Conservation (phyloP, 2,888 invertebrate genomes). For the Eristalinus sepulchralis region DNA sequence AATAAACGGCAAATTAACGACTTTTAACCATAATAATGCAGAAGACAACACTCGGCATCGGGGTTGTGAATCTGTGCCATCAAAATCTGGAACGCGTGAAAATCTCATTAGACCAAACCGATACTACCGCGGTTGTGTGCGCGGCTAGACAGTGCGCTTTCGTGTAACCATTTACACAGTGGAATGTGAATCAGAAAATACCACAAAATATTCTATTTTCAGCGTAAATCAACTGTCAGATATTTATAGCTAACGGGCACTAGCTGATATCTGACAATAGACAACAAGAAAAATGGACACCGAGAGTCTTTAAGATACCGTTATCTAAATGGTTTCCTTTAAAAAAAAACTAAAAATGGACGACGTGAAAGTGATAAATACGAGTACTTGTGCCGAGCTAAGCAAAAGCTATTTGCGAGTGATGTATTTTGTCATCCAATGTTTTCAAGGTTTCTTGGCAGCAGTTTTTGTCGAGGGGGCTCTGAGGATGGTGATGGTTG, state of each 20-base stretch:
- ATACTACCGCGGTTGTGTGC: neutral
- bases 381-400: slow-evolving; percentile 11
- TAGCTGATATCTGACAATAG: neutral
- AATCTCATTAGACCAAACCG: neutral
- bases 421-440: slow-evolving; percentile 2
- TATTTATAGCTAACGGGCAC: slow-evolving; percentile 32
- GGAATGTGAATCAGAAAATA: slow-evolving; percentile 28
- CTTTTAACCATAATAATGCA: slow-evolving; percentile 5
- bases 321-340: slow-evolving; percentile 53
- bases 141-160: neutral
- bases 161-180: slow-evolving; percentile 4
- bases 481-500: neutral
- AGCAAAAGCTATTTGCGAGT: slow-evolving; percentile 43
- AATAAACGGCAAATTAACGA: slow-evolving; percentile 42
- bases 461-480: slow-evolving; percentile 6
- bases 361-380: slow-evolving; percentile 48
- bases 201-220: slow-evolving; percentile 38
- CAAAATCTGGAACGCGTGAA: neutral
- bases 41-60: neutral
- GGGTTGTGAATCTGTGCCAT: neutral
- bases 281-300: slow-evolving; percentile 23
- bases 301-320: slow-evolving; percentile 30
- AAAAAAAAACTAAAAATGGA: slow-evolving; percentile 7
- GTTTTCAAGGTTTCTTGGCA: slow-evolving; percentile 62
- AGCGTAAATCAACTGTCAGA: slow-evolving; percentile 43